phyloP scores from a whole-genome alignment of 1,140 invertebrate species.

The Trachymyrmex cornetzi region DNA sequence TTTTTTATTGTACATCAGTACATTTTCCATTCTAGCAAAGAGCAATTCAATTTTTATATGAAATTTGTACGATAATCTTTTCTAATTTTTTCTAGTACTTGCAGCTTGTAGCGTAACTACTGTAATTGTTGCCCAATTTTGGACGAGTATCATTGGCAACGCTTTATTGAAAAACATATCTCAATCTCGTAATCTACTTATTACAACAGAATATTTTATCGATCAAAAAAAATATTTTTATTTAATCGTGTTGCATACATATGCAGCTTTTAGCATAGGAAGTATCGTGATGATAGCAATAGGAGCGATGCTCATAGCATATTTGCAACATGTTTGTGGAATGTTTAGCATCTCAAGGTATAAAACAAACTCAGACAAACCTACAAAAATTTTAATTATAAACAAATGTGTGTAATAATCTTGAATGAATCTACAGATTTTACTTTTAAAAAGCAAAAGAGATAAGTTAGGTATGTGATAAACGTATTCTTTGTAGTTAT shows the following conservation, averaged over 20 bases:
- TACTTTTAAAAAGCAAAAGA: not conserved
- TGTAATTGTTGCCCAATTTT: not conserved
- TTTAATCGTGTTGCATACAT: too few relatives aligned
- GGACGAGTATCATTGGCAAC: not conserved
- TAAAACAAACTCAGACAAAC: not conserved
- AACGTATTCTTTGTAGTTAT: conserved; percentile 24
- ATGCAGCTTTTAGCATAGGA: too few relatives aligned
- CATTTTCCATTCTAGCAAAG: too few relatives aligned
- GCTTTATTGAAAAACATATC: not conserved
- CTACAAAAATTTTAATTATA: not conserved
- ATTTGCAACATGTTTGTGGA: not conserved
- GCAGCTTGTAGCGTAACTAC: not conserved
- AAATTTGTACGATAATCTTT: too few relatives aligned
- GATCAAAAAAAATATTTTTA: too few relatives aligned
- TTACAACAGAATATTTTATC: too few relatives aligned
- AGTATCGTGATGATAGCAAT: too few relatives aligned
- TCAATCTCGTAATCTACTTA: too few relatives aligned
- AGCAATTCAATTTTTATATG: too few relatives aligned
- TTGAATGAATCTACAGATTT: not conserved
- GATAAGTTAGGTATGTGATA: not conserved
- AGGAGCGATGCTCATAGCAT: not conserved
- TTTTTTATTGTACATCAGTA: too few relatives aligned
- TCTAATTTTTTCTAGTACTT: not conserved
- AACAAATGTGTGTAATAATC: not conserved
- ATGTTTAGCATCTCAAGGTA: conserved; percentile 6